Base-by-base conservation (phyloP, 1,140 invertebrate species). In the Sycophila sp. region DNA sequence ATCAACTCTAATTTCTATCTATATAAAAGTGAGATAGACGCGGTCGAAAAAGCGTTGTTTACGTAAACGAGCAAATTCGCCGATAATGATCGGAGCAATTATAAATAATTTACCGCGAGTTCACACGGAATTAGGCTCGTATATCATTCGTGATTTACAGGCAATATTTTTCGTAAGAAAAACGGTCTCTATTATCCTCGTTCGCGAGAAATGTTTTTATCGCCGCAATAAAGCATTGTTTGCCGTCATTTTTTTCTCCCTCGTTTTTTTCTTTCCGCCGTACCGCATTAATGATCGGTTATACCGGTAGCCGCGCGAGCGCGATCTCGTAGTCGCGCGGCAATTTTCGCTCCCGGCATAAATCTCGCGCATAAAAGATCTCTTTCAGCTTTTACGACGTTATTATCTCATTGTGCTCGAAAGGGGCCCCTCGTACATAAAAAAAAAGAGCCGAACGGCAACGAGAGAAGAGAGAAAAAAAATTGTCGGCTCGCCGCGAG, bases 191-290 rank as follows among this genome's bases (percentile, higher is more conserved):
- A 69, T 47, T 42, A 53, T 60, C 26, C 56, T 60, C 30, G 34
- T 60, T 60, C 42, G 56, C 56, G 45, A 69, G 66, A 69, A 69
- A 69, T 60, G 45, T 60, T 69, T 69, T 69, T 69, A 69, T 69
- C 56, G 24, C 45, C 11, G 34, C 56, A 38, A 60, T 69, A 69
- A 69, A 69, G 19, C 56, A 60, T 60, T 69, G 66, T 69, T 69
- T 51, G 45, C 53, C 26, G 58, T 40, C 30, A 60, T 51, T 59
- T 69, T 60, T 51, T 60, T 32, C n/a, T n/a, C n/a, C n/a, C n/a
- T n/a, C n/a, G n/a, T n/a, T n/a, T n/a, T n/a, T n/a, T n/a, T n/a
- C n/a, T n/a, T n/a, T n/a, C n/a, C n/a, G n/a, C n/a, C n/a, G n/a
- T n/a, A n/a, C 34, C 56, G 45, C 56, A 60, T 69, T 69, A 69